A percentile compares a stretch with the other conserved stretches of the same genome.
Evolutionary conservation across 2,113 vertebrate species (phyloP).

Genomic region (Cheirogaleus medius): DNA sequence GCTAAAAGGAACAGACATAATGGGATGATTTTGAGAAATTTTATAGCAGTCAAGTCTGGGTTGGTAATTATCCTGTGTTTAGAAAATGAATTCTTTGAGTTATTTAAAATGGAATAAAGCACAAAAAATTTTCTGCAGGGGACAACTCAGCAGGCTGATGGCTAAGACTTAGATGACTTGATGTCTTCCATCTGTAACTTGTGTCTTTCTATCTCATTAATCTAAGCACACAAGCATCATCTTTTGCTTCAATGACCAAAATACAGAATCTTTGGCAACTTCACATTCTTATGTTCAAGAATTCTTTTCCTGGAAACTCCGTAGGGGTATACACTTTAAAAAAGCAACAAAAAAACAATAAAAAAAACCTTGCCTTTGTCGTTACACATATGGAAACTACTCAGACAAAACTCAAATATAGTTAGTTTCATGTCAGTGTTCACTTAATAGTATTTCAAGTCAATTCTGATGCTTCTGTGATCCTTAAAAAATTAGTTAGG

Average conservation of each 20-base stretch:
- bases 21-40: not conserved
- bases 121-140: not conserved
- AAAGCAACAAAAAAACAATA: not conserved
- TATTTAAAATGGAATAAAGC: conserved; percentile 40
- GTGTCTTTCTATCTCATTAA: conserved; percentile 57
- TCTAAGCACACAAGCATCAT: conserved; percentile 14
- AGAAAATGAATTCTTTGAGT: conserved; percentile 31
- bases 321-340: not conserved
- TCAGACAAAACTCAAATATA: not conserved
- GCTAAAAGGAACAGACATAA: not conserved
- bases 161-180: conserved; percentile 23
- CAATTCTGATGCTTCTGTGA: not conserved
- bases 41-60: not conserved
- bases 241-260: conserved; percentile 48
- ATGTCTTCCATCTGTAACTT: conserved; percentile 26
- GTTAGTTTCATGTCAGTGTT: not conserved
- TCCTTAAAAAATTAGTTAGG: not conserved
- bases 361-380: not conserved
- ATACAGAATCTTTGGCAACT: not conserved
- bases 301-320: not conserved
- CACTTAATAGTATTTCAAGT: not conserved
- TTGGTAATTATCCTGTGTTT: not conserved
- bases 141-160: not conserved
- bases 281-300: not conserved
- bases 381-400: not conserved